These are phyloP conservation scores for Atethmia centrago DNA, from an alignment of 2,888 invertebrate genomes.

Conservation along the genomic window DNA sequence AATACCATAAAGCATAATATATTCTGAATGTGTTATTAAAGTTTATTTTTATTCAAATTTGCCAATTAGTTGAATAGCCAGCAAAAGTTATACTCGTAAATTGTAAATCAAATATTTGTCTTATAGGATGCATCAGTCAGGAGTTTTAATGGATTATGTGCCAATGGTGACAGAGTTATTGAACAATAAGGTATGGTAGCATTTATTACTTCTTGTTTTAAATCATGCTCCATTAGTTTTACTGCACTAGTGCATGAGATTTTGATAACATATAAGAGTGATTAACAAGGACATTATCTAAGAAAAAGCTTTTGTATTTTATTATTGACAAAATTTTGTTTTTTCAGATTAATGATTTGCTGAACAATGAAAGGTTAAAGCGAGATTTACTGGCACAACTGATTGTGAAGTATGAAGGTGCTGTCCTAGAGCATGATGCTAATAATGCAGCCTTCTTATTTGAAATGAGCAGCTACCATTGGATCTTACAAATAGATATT, in stretches of 20 bases:
- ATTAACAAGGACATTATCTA: neutral
- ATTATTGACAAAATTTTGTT: neutral
- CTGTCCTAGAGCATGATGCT: conserved; percentile 86
- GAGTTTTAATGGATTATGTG: conserved; percentile 91
- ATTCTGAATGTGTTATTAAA: neutral
- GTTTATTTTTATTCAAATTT: neutral
- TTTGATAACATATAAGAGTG: neutral
- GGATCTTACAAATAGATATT: conserved; percentile 90
- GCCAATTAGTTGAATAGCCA: neutral
- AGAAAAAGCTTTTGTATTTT: neutral
- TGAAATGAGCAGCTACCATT: conserved; percentile 91
- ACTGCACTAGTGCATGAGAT: neutral
- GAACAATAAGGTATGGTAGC: conserved; percentile 82
- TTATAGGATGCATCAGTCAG: conserved; percentile 88
- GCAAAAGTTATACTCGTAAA: neutral
- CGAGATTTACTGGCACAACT: conserved; percentile 85
- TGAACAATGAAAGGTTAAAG: conserved; percentile 86
- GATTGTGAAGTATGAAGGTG: conserved; percentile 88
- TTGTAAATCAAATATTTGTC: conserved; percentile 17
- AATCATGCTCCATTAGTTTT: neutral
- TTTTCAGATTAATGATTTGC: conserved; percentile 81
- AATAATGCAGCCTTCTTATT: conserved; percentile 90
- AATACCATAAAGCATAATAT: neutral
- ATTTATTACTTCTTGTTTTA: conserved; percentile 3
- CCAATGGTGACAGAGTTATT: conserved; percentile 89